A percentile compares a stretch with the other conserved stretches of the same genome.
These are phyloP conservation scores for Aproaerema taeniolella DNA, from an alignment of 2,888 invertebrate species.

Conservation along the genomic window DNA sequence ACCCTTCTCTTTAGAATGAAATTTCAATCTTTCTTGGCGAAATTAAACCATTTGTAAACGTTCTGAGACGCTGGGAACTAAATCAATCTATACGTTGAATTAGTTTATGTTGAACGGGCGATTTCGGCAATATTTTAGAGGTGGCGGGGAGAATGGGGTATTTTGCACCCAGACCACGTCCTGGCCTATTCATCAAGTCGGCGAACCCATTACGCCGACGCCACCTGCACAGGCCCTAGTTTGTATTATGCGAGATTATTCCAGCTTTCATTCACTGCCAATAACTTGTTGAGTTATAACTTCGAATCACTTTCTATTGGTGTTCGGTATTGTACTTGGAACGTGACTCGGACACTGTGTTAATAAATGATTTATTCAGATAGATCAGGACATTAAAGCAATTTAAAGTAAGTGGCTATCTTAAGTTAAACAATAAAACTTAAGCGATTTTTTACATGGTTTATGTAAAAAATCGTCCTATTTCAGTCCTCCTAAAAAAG, in stretches of 20 bases:
- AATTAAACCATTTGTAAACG: constrained; percentile 67
- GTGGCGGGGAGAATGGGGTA: constrained; percentile 54
- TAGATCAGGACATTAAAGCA: no score
- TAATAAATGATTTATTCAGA: no score
- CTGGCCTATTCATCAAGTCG: constrained; percentile 67
- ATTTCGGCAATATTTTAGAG: constrained; percentile 67
- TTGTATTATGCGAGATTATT: constrained; percentile 62
- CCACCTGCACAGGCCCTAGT: constrained; percentile 64
- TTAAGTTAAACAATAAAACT: no score
- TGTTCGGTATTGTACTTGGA: constrained; percentile 18
- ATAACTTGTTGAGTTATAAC: constrained; percentile 49
- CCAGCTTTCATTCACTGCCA: constrained; percentile 50
- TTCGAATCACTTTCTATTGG: constrained; percentile 23
- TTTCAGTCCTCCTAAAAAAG: no score
- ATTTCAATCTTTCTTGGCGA: constrained; percentile 42
- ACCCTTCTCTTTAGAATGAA: no score
- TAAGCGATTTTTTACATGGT: no score
- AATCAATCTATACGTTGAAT: constrained; percentile 71
- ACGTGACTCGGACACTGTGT: constrained; percentile 6
- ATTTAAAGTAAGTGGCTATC: no score
- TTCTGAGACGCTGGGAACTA: constrained; percentile 40
- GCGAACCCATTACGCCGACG: constrained; percentile 60
- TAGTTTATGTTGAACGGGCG: constrained; percentile 66
- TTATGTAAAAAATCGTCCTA: no score
- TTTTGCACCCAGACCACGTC: constrained; percentile 65